Evolutionary conservation across 2,888 invertebrate species (phyloP), one percentile per base, ranked within the genome.

Genomic region (Dynastes maya): DNA sequence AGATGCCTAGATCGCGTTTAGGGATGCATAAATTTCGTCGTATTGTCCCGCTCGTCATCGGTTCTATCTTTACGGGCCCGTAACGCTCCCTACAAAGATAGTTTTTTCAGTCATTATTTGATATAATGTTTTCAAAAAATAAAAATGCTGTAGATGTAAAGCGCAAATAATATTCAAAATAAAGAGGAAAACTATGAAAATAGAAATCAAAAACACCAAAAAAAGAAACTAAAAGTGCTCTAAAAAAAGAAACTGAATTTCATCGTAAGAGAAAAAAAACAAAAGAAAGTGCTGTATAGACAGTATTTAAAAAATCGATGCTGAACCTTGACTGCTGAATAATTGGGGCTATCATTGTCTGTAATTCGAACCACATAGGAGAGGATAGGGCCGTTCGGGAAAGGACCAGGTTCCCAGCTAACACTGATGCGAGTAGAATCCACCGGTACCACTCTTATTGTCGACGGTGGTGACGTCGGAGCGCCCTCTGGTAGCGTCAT

Each of bases 371-470:
- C 90, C 82, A 95, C 94, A 89, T 97, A 98, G 82, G 96, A 95
- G 80, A 96, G 92, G 84, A 98, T 91, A 58, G 96, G 96, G 82
- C 96, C 97, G 88, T 97, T 97, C 74, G 95, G 94, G 86, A 95
- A 96, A 76, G 92, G 92, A 16, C 97, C 97, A 16, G 96, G 94
- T 87, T 94, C 93, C 97, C 97, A 98, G 84, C 95, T 95, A 80
- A 98, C 92, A 81, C 96, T 95, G 80, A 97, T 94, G 83, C 96
- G 93, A 83, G 93, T 93, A 72, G 95, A 92, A 88, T 97, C 96
- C 77, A 96, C 92, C 2, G 96, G 93, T 78, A 95, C 92, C 27
- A 95, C 94, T 82, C 94, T 91, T 82, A 95, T 92, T 81, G 95
- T 92, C 80, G 91, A 90, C 5, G 97, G 95, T 32, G 94, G 91